These are phyloP conservation scores for Aurelia aurita DNA, from an alignment of 30 jellyfish, hydroid and myxozoan genomes.

Conservation along the genomic window DNA sequence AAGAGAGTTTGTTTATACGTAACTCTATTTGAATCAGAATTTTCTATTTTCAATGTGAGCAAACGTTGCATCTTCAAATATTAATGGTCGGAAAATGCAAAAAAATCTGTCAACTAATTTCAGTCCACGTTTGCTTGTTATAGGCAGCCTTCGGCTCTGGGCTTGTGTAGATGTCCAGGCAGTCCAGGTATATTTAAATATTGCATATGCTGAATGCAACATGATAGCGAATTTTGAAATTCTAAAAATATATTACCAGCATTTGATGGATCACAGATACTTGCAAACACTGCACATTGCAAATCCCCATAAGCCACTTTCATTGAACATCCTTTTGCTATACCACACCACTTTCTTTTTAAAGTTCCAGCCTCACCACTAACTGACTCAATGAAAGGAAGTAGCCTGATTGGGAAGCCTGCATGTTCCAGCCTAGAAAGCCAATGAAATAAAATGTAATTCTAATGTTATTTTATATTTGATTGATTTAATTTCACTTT, in stretches of 20 bases:
- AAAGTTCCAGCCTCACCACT: constrained; percentile 25
- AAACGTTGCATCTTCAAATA: too few species aligned
- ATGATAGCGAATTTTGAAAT: too few species aligned
- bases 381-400: constrained; percentile 39
- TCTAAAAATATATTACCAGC: constrained; percentile 42
- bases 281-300: constrained; percentile 85
- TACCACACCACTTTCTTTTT: constrained; percentile 37
- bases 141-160: not conserved
- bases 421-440: constrained; percentile 15
- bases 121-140: too few species aligned
- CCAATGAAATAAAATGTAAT: too few species aligned
- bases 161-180: not conserved
- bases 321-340: constrained; percentile 56
- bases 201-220: too few species aligned
- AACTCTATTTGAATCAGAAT: too few species aligned
- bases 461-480: not conserved
- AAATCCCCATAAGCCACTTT: constrained; percentile 84
- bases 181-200: too few species aligned
- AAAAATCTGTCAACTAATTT: too few species aligned
- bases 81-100: too few species aligned
- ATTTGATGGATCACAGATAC: constrained; percentile 4
- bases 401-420: constrained; percentile 58
- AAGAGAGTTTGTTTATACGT: too few species aligned
- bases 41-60: too few species aligned
- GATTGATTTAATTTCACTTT: not conserved